phyloP scores from a whole-genome alignment of 2,113 vertebrate genomes.

The Centropus unirufus region DNA sequence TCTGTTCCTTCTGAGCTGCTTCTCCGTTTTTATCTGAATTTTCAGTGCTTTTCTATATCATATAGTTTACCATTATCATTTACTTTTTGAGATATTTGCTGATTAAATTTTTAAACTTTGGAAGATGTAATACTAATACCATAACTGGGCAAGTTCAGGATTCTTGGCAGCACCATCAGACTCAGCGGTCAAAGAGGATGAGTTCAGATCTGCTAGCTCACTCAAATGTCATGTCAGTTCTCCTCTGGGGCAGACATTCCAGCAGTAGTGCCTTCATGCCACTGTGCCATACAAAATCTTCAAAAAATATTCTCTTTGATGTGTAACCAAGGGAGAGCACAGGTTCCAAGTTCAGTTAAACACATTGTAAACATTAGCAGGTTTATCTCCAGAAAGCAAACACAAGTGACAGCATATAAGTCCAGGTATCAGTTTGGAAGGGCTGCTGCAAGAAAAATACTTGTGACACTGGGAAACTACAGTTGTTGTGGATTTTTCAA shows the following conservation, averaged over 20 bases:
- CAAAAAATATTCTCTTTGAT: background rate
- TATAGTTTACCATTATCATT: background rate
- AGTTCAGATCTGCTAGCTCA: fast-evolving
- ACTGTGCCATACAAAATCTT: background rate
- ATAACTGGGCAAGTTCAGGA: background rate
- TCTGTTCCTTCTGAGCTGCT: background rate
- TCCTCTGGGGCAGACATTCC: background rate
- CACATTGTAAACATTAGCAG: background rate
- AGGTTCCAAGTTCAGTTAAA: conserved; percentile 12
- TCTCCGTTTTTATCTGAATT: background rate
- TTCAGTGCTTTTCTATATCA: background rate
- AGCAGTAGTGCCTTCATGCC: background rate
- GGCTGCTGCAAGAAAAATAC: background rate
- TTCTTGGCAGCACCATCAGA: background rate
- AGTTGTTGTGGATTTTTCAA: background rate
- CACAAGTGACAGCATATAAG: background rate
- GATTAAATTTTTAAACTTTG: background rate
- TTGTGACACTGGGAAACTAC: background rate
- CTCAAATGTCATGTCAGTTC: background rate
- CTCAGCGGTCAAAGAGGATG: background rate
- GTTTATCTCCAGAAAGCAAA: conserved; percentile 6
- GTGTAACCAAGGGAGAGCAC: background rate
- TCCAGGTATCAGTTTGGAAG: background rate
- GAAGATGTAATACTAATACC: background rate
- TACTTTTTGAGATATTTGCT: background rate